Percentiles rank a stretch among this genome's conserved stretches.
These are phyloP conservation scores for Thera britannica DNA, from an alignment of 2,888 invertebrate genomes.

Conservation along the genomic window DNA sequence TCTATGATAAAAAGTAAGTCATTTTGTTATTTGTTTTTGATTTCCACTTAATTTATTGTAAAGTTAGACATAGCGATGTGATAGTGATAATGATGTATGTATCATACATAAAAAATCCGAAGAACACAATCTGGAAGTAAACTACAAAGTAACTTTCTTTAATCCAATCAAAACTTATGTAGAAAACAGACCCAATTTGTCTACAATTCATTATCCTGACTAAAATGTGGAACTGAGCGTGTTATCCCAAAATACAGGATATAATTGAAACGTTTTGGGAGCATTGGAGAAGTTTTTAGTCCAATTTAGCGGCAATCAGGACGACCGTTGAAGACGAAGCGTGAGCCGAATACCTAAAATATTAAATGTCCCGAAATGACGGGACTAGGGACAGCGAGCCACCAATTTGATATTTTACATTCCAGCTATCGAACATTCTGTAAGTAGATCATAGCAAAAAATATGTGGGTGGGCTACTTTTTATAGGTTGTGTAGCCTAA, in stretches of 20 bases:
- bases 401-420: constrained; percentile 70
- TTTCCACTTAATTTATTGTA: not conserved
- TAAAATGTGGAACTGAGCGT: constrained; percentile 32
- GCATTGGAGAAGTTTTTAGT: constrained; percentile 84
- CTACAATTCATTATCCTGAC: constrained; percentile 32
- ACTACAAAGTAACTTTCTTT: too few relatives aligned
- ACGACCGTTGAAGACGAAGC: constrained; percentile 81
- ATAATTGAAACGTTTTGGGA: constrained; percentile 81
- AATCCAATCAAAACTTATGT: not conserved
- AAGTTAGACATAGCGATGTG: too few relatives aligned
- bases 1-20: not conserved
- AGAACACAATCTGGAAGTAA: too few relatives aligned
- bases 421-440: constrained; percentile 34
- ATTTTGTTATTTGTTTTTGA: not conserved
- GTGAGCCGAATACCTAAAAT: constrained; percentile 82
- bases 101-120: too few relatives aligned
- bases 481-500: not conserved
- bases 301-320: constrained; percentile 85
- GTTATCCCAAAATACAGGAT: constrained; percentile 65
- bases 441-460: constrained; percentile 8
- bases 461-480: not conserved
- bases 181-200: constrained; percentile 19
- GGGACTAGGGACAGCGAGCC: constrained; percentile 65
- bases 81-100: too few relatives aligned
- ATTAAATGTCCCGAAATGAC: constrained; percentile 78